Conservation (phyloP, 2,888 invertebrate genomes). For the Timandra comae region DNA sequence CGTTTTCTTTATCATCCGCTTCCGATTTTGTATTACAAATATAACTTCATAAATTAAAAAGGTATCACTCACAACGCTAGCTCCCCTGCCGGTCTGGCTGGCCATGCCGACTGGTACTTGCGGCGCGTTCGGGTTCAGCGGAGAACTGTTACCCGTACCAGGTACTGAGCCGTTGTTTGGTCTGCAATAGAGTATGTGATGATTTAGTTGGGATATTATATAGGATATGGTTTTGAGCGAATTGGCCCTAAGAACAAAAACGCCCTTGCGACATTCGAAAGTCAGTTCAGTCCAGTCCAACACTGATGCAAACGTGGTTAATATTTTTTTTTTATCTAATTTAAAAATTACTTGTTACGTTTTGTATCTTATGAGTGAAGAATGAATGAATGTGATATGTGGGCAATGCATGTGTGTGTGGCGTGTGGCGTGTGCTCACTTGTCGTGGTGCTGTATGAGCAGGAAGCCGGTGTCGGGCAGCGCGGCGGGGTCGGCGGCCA, state of each 20-base stretch:
- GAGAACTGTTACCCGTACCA: slow-evolving; percentile 67
- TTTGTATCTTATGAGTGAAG: neutral
- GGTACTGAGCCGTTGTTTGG: slow-evolving; percentile 57
- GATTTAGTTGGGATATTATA: no score
- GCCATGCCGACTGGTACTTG: slow-evolving; percentile 82
- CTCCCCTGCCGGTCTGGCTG: slow-evolving; percentile 89
- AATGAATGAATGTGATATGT: no score
- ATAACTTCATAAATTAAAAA: slow-evolving; percentile 1
- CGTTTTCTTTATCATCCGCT: no score
- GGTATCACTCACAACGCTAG: slow-evolving; percentile 85
- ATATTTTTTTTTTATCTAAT: no score
- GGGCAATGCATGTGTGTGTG: neutral
- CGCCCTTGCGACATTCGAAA: no score
- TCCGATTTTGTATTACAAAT: no score
- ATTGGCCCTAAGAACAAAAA: no score
- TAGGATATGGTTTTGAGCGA: no score
- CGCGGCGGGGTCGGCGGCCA: slow-evolving; percentile 85
- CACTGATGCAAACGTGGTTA: no score
- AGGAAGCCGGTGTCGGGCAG: slow-evolving; percentile 90
- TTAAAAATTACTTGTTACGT: no score
- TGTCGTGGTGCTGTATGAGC: slow-evolving; percentile 87
- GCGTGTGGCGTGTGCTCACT: slow-evolving; percentile 34
- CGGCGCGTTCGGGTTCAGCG: slow-evolving; percentile 80
- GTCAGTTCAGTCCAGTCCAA: no score
- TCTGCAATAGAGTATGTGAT: slow-evolving; percentile 27